phyloP scores from a whole-genome alignment of 2,888 invertebrate species.

The Epistrophe eligans region DNA sequence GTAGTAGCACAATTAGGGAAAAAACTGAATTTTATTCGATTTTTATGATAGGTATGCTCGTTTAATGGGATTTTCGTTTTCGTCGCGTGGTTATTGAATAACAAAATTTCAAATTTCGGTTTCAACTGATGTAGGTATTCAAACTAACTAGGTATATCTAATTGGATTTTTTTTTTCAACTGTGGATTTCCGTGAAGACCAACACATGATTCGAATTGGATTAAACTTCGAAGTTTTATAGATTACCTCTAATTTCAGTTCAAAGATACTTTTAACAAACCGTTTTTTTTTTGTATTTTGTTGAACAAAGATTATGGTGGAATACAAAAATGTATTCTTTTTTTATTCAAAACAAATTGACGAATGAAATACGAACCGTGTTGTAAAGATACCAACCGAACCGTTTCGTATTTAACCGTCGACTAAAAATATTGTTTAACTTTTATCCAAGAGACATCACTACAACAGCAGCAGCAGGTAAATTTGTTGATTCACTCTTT shows the following conservation, averaged over 20 bases:
- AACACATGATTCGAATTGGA: not conserved
- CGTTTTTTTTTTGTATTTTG: not conserved
- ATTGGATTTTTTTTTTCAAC: slow-evolving; percentile 49
- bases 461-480: slow-evolving; percentile 52
- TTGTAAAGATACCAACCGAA: slow-evolving; percentile 60
- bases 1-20: slow-evolving; percentile 62
- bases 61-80: slow-evolving; percentile 64
- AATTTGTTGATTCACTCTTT: slow-evolving; percentile 57
- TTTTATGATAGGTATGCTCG: slow-evolving; percentile 42
- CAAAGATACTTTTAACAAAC: slow-evolving; percentile 26
- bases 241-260: slow-evolving; percentile 37
- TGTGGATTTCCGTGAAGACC: not conserved
- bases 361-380: slow-evolving; percentile 57
- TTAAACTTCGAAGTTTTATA: not conserved
- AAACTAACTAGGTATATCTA: slow-evolving; percentile 28
- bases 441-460: slow-evolving; percentile 54
- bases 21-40: slow-evolving; percentile 60
- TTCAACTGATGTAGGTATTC: slow-evolving; percentile 35
- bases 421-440: slow-evolving; percentile 64
- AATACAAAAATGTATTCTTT: slow-evolving; percentile 33
- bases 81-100: slow-evolving; percentile 52
- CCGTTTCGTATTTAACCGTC: slow-evolving; percentile 73
- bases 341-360: slow-evolving; percentile 54
- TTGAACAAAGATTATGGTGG: not conserved
- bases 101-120: slow-evolving; percentile 31